A percentile compares a stretch with the other conserved stretches of the same genome.
Conservation (phyloP, 2,113 vertebrate species). For the Lagopus leucura region DNA sequence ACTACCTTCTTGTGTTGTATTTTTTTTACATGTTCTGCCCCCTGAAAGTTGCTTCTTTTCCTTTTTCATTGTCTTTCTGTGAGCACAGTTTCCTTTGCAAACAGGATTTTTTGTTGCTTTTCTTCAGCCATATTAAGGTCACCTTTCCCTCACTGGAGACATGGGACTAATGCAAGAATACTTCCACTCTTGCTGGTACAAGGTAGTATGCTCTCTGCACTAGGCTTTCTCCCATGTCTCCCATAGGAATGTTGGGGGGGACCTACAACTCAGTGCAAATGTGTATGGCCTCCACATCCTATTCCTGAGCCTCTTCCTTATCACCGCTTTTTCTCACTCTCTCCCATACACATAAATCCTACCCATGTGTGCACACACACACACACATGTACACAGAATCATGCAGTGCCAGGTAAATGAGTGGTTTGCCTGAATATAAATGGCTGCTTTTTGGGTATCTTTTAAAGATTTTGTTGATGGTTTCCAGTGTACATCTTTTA, state of each 20-base stretch:
- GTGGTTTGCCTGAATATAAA: constrained; percentile 1
- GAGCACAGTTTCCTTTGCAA: background rate
- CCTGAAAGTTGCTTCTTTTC: background rate
- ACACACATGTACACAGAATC: too few species aligned
- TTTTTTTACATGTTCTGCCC: background rate
- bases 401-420: background rate
- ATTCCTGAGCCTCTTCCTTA: background rate
- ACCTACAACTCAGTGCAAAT: background rate
- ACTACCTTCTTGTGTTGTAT: background rate
- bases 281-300: background rate
- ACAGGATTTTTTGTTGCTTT: background rate
- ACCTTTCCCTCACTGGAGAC: background rate
- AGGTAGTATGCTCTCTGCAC: too few species aligned
- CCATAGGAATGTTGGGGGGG: accelerated
- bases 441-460: background rate
- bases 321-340: background rate
- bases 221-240: background rate
- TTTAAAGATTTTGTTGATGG: background rate
- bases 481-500: background rate
- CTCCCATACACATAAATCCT: background rate
- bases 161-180: accelerated
- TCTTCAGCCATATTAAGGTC: background rate
- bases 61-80: background rate
- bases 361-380: background rate
- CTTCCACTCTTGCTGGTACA: background rate